A percentile compares a stretch with the other conserved stretches of the same genome.
phyloP scores from a whole-genome alignment of 2,113 vertebrate species.

The Xerus inauris region DNA sequence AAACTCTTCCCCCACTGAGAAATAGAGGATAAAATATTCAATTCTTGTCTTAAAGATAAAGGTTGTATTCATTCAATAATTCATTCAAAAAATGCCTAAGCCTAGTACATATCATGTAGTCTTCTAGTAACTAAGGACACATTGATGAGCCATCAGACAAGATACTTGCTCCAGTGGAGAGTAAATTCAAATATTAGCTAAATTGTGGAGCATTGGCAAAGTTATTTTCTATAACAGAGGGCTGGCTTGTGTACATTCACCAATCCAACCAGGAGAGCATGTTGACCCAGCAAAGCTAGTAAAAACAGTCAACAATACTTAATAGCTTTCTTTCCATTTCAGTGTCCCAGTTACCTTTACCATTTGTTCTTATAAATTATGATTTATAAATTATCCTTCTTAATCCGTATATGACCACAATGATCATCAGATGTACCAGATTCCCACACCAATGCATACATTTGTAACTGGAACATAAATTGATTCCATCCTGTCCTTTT shows the following conservation, averaged over 20 bases:
- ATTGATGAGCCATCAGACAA: background rate
- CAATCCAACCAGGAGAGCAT: background rate
- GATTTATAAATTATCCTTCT: background rate
- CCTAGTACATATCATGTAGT: background rate
- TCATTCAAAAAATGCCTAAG: background rate
- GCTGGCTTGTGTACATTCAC: background rate
- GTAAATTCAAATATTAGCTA: background rate
- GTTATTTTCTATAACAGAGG: background rate
- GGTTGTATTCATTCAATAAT: background rate
- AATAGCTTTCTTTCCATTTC: background rate
- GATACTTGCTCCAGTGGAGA: background rate
- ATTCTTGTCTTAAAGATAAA: conserved; percentile 14
- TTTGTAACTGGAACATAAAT: conserved; percentile 63
- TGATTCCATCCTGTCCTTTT: background rate
- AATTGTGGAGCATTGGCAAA: background rate
- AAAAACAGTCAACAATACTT: background rate
- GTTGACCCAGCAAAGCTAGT: background rate
- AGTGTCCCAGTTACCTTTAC: background rate
- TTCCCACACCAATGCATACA: background rate
- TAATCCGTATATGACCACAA: conserved; percentile 43
- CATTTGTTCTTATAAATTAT: conserved; percentile 38
- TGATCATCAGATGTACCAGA: background rate
- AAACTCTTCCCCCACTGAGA: background rate
- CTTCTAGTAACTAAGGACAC: background rate
- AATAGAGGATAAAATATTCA: background rate